These are phyloP conservation scores for Heliocidaris tuberculata DNA, from an alignment of 35 echinoderm and acorn worm genomes.

Conservation along the genomic window DNA sequence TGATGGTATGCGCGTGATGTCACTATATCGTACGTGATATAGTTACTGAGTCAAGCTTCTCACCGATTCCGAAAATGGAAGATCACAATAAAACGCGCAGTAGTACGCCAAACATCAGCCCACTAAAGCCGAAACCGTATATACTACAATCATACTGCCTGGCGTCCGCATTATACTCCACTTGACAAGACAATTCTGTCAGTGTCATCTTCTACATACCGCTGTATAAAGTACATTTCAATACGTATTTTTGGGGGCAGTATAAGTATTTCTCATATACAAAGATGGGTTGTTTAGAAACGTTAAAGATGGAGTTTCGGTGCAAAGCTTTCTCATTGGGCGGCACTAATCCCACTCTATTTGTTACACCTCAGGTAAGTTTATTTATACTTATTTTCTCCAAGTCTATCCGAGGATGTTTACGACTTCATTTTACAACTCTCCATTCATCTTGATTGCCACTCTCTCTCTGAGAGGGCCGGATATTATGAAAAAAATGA, in stretches of 20 bases:
- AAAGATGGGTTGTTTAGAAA: conserved; percentile 8
- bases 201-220: background rate
- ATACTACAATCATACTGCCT: too few species aligned
- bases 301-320: background rate
- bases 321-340: background rate
- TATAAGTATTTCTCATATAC: background rate
- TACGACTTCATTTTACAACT: too few species aligned
- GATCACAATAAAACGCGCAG: background rate
- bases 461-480: too few species aligned
- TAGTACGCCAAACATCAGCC: background rate
- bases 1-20: background rate
- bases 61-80: background rate
- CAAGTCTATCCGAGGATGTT: background rate
- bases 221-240: background rate
- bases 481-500: background rate
- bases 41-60: background rate
- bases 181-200: background rate
- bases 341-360: background rate
- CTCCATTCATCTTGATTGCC: too few species aligned
- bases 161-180: background rate
- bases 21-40: background rate
- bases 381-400: background rate
- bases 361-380: conserved; percentile 40
- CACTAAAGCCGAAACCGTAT: background rate
- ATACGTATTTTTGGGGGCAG: background rate